phyloP scores from a whole-genome alignment of 30 jellyfish, hydroid and myxozoan species.

The Hydractinia echinata region DNA sequence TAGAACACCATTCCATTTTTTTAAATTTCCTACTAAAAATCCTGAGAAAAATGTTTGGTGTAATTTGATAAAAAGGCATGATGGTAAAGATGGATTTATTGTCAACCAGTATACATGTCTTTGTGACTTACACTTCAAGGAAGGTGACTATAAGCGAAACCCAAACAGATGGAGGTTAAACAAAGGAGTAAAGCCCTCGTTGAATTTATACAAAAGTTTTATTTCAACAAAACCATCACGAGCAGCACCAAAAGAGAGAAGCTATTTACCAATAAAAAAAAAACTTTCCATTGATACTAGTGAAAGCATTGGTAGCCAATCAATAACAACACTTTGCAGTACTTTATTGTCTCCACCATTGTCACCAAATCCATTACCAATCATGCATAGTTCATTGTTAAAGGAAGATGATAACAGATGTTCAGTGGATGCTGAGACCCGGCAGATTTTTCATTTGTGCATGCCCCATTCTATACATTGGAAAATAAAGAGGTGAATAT shows the following conservation, averaged over 20 bases:
- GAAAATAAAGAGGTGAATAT: too few species aligned
- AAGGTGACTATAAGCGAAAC: not conserved
- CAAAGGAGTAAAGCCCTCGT: not conserved
- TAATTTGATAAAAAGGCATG: too few species aligned
- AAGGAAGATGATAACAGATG: not conserved
- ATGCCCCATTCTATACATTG: too few species aligned
- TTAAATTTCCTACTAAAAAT: too few species aligned
- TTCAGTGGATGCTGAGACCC: not conserved
- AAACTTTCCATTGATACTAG: not conserved
- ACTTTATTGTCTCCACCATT: not conserved
- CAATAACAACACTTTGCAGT: not conserved
- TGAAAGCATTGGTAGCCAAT: not conserved
- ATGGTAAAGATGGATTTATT: too few species aligned
- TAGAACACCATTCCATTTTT: not conserved
- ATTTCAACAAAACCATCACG: constrained; percentile 8
- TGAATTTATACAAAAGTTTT: not conserved
- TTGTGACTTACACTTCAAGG: too few species aligned
- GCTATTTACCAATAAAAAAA: not conserved
- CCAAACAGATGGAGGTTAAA: constrained; percentile 2
- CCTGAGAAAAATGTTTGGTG: too few species aligned
- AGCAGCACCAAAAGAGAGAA: constrained; percentile 10
- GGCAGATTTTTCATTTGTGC: not conserved
- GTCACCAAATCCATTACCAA: constrained; percentile 3
- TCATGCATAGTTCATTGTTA: not conserved
- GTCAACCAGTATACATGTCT: too few species aligned